Evolutionary conservation across 2,113 vertebrate genomes (phyloP), one percentile per base, ranked within the genome.

Genomic region (Parus major): DNA sequence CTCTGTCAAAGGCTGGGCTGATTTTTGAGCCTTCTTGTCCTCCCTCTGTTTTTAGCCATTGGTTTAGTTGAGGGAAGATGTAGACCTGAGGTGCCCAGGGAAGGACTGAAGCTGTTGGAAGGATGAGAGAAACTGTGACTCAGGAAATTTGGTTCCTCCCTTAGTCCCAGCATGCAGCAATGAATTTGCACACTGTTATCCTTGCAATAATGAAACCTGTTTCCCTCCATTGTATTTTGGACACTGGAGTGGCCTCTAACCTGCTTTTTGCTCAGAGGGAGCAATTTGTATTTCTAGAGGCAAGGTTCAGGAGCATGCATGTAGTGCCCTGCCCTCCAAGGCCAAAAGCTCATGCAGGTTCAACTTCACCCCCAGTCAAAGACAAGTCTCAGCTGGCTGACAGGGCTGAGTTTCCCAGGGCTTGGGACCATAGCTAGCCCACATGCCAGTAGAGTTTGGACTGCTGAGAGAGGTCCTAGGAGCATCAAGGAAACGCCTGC

Each of bases 41-140:
- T 65, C 50, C 69, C 68, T 92, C 71, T 88, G n/a, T 4, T 69
- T 61, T 81, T 23, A 93, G 90, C 63, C 35, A 12, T 59, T 61
- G 55, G 9, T 72, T 92, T 65, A n/a, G 55, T 44, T 47, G 33
- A 63, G 82, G 70, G 49, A 60, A 90, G 84, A 44, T 64, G 71
- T 24, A 81, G 79, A 71, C 42, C 31, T 83, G 92, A 75, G 65
- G 50, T 93, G 47, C n/a, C 47, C 4, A 1, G 11, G 50, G 79
- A 76, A 90, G 76, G 88, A 66, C 71, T 88, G 92, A 93, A 93
- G 83, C 88, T 92, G 79, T 87, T 76, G 86, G 76, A 95, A 72
- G 92, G 92, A 52, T 19, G 42, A 86, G 69, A 95, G 94, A 95
- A 93, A 89, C 91, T 82, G 80, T 96, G 96, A 92, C 91, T 96